A percentile compares a stretch with the other conserved stretches of the same genome.
phyloP scores from a whole-genome alignment of 2,113 vertebrate genomes.

The Clarias magur region DNA sequence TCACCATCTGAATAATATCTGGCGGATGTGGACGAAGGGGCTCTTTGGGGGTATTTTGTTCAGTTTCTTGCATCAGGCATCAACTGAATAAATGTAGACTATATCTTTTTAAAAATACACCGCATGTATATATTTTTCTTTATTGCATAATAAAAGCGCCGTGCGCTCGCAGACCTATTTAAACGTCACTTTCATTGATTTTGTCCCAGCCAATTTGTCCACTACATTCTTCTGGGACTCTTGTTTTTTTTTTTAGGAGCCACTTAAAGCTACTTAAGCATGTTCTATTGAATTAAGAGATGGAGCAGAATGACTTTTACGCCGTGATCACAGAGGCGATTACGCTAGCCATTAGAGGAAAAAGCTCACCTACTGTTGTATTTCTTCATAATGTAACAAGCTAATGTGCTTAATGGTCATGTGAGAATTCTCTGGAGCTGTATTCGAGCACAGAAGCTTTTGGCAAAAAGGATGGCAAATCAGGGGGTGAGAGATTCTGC shows the following conservation, averaged over 20 bases:
- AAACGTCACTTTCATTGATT: constrained; percentile 17
- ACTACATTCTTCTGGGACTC: constrained; percentile 8
- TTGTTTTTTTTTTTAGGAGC: constrained; percentile 11
- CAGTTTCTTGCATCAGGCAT: background rate
- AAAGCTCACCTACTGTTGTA: constrained; percentile 28
- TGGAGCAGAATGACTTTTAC: constrained; percentile 31
- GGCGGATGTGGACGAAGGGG: background rate
- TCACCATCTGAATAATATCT: background rate
- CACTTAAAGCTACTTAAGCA: constrained; percentile 43
- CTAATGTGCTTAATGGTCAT: constrained; percentile 52
- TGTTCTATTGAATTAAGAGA: constrained; percentile 19
- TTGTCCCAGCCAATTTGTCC: constrained; percentile 3
- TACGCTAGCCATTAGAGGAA: constrained; percentile 45
- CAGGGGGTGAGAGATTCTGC: constrained; percentile 6
- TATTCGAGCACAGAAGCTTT: constrained; percentile 16
- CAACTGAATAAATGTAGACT: background rate
- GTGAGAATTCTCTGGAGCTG: constrained; percentile 40
- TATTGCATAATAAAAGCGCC: background rate
- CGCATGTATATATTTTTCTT: background rate
- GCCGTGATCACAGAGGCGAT: constrained; percentile 14
- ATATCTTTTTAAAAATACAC: background rate
- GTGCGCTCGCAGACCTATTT: background rate
- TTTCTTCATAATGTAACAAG: constrained; percentile 28
- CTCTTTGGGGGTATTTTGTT: background rate
- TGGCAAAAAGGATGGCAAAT: background rate